Conservation (phyloP, 2,113 vertebrate species). For the Sceloporus undulatus region DNA sequence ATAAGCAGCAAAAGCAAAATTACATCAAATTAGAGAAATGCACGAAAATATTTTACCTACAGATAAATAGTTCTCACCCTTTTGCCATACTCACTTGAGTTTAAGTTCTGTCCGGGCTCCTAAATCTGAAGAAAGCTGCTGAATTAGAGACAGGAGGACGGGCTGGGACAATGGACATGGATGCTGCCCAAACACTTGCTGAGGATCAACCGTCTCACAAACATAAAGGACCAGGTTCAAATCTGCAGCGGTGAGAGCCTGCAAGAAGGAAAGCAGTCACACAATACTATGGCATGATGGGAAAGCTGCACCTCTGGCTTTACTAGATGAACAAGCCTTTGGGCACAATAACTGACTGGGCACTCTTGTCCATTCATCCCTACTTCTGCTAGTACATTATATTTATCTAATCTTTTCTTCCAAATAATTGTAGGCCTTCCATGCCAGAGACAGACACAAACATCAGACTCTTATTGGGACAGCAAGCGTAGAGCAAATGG, state of each 20-base stretch:
- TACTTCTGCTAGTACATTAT: no score
- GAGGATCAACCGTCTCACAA: slow-evolving; percentile 95
- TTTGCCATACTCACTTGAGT: slow-evolving; percentile 85
- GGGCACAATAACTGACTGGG: no score
- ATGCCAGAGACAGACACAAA: no score
- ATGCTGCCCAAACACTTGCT: slow-evolving; percentile 94
- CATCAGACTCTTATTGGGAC: no score
- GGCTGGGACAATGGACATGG: slow-evolving; percentile 95
- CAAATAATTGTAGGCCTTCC: no score
- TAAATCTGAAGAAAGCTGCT: slow-evolving; percentile 96
- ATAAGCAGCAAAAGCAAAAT: background rate
- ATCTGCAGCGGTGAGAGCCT: slow-evolving; percentile 97
- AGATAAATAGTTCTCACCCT: no score
- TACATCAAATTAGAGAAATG: background rate
- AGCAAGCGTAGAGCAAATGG: no score
- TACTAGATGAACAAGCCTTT: no score
- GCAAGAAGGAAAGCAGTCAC: slow-evolving; percentile 45
- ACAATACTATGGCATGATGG: background rate
- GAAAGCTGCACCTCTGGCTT: background rate
- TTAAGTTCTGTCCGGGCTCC: slow-evolving; percentile 94
- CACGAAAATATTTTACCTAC: no score
- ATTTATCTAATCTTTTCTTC: no score
- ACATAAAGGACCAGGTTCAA: slow-evolving; percentile 96
- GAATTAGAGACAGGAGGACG: slow-evolving; percentile 97
- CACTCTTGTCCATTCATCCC: no score